phyloP scores from a whole-genome alignment of 2,888 invertebrate species.

The Rhyacophila evoluta region DNA sequence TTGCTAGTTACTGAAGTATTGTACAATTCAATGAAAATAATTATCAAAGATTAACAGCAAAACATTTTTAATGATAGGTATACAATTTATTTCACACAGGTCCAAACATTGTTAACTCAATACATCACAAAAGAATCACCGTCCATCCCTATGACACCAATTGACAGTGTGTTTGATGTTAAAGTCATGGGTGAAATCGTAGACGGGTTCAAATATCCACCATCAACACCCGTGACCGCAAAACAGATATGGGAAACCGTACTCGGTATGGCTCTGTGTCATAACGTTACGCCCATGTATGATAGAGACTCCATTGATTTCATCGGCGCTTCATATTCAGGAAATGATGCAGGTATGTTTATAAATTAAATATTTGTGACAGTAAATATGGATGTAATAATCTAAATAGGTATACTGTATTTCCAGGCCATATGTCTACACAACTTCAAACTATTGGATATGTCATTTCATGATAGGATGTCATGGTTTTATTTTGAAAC shows the following conservation, averaged over 20 bases:
- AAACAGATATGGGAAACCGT: constrained; percentile 88
- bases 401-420: too few relatives aligned
- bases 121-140: constrained; percentile 65
- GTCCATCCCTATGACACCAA: constrained; percentile 58
- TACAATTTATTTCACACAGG: too few relatives aligned
- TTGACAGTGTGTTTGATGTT: constrained; percentile 25
- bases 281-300: constrained; percentile 98
- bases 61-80: too few relatives aligned
- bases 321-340: constrained; percentile 31
- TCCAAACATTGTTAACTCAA: constrained; percentile 66
- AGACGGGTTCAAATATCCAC: not conserved
- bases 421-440: too few relatives aligned
- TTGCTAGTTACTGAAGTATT: too few relatives aligned
- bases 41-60: too few relatives aligned
- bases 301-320: constrained; percentile 70
- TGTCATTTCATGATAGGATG: too few relatives aligned
- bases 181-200: not conserved
- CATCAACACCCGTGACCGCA: constrained; percentile 54
- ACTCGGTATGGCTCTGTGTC: constrained; percentile 95
- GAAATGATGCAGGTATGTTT: constrained; percentile 44
- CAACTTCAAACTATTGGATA: too few relatives aligned
- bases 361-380: too few relatives aligned
- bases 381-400: too few relatives aligned
- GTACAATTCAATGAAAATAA: too few relatives aligned
- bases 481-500: too few relatives aligned